Evolutionary conservation across 1,140 invertebrate genomes (phyloP), one percentile per base, ranked within the genome.

Genomic region (Drosophila arizonae): DNA sequence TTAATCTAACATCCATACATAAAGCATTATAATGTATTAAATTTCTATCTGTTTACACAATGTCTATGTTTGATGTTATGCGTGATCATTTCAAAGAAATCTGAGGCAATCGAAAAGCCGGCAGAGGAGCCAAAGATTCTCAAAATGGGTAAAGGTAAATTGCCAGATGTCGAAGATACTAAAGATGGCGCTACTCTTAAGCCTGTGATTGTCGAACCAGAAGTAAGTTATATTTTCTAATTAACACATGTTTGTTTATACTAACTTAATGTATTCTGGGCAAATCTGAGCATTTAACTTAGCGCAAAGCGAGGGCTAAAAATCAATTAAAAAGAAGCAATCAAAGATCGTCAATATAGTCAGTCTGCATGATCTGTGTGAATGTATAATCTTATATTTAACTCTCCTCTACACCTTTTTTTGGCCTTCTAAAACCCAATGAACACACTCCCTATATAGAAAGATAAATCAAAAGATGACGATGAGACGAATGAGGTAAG

Each of bases 161-260:
- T 91, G 15, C 78, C 82, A 2, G 71, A 79, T 28, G 88, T 91
- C n/a, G 72, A 74, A 26, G 65, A 81, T 6, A 66, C 55, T n/a
- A 72, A 75, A 17, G 89, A 87, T 46, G 67, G 66, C 1, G 78
- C 78, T 13, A 71, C 36, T 1, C 75, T 92, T 4, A 91, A 90
- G 57, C 90, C 90, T 10, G 86, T 91, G 26, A 91, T 91, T 52
- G 79, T 91, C 36, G 89, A 90, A 69, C 90, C 90, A 68, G 76
- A 91, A 85, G 90, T 91, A 74, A 51, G 80, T 15, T 4, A 46
- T 17, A 46, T 9, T 33, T 52, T 24, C 5, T 8, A 33, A 9
- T 9, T 9, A 33, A 24, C 46, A 50, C 1, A 26, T 3, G 9
- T 50, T 11, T 33, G 4, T 30, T 30, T 30, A 30, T 30, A 30